Base-by-base conservation (phyloP, 2,797 vertebrate genomes). In the Euthynnus affinis region DNA sequence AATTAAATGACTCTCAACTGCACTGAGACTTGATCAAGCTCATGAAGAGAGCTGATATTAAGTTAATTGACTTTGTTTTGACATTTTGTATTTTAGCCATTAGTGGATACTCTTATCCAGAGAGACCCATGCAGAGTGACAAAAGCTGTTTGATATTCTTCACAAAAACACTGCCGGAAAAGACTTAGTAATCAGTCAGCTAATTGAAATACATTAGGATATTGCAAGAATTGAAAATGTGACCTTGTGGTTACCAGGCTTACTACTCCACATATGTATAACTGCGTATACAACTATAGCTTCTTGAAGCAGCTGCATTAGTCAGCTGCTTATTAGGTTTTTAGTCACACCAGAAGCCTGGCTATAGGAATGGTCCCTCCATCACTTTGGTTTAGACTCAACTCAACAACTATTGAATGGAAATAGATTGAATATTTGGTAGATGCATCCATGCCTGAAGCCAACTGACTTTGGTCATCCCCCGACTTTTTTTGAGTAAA, bases 51-150 rank as follows among this genome's bases (percentile, higher is more conserved):
- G 78, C 63, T 85, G 83, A 87, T 76, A 83, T 76, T 67, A 63
- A 66, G 62, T 71, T 84, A 76, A 78, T 72, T 65, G 34, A 75
- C 75, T 81, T 81, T 73, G 49, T 79, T 85, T 76, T 87, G 81
- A 77, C 69, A 78, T 71, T 81, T 77, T 63, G 27, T 68, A 49
- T 79, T 81, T 81, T 51, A 63, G 52, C 81, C 44, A 86, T 75
- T 75, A 55, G 53, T 46, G 40, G 55, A 56, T n/a, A 56, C 62
- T 77, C 40, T 71, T 65, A 60, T 81, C 56, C 66, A 25, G 42
- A 59, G 29, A 82, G 71, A 71, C 29, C 37, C 2, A 10, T 10
- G 58, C 10, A 22, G 15, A 29, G 8, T 62, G 22, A 63, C 27
- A 51, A 32, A 75, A 55, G 55, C 59, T 65, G 27, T 74, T 69